A percentile compares a stretch with the other conserved stretches of the same genome.
Conservation (phyloP, 2,888 invertebrate genomes). For the Netelia melanura region DNA sequence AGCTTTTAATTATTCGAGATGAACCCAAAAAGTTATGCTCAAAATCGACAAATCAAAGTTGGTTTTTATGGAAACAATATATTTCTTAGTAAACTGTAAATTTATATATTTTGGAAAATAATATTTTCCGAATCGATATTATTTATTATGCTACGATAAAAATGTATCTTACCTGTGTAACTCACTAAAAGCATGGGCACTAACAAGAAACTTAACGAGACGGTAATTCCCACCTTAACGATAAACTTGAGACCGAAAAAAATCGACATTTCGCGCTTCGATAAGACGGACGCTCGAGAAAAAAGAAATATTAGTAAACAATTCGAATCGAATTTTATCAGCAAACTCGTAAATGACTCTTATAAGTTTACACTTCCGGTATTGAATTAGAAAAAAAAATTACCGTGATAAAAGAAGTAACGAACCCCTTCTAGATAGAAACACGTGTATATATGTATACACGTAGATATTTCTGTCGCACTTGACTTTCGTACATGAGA, state of each 20-base stretch:
- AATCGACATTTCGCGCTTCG: conserved; percentile 53
- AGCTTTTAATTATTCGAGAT: too few species aligned
- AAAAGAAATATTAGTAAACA: neutral
- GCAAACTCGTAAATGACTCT: neutral
- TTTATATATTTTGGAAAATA: too few species aligned
- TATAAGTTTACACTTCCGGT: neutral
- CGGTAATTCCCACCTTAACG: conserved; percentile 68
- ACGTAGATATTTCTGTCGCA: neutral
- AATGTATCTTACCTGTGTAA: conserved; percentile 71
- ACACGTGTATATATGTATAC: neutral
- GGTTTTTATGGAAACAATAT: too few species aligned
- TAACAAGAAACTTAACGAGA: conserved; percentile 64
- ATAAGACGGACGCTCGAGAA: conserved; percentile 4
- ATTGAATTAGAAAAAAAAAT: neutral
- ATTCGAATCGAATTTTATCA: neutral
- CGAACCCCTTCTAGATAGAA: neutral
- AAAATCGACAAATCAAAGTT: neutral
- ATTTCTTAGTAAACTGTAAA: too few species aligned
- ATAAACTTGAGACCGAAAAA: conserved; percentile 71
- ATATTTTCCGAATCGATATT: neutral
- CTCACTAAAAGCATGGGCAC: conserved; percentile 70
- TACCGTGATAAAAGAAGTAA: neutral
- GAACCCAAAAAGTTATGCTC: too few species aligned
- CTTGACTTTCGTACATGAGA: conserved; percentile 7
- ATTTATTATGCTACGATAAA: neutral